These are phyloP conservation scores for Sebastes kiyomatsui DNA, from an alignment of 2,797 vertebrate genomes.

Conservation along the genomic window DNA sequence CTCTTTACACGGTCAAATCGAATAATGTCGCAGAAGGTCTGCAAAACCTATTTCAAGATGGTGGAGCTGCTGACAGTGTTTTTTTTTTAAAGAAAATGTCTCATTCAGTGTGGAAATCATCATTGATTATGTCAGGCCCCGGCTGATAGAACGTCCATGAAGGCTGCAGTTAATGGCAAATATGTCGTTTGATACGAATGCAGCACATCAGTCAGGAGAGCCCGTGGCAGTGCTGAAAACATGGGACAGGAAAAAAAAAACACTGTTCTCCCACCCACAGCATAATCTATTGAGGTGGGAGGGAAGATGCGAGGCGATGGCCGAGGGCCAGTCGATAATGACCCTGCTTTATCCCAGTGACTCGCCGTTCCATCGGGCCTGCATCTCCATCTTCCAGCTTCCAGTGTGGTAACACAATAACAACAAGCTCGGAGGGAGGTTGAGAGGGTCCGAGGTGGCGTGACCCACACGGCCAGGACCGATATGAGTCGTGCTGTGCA, in stretches of 20 bases:
- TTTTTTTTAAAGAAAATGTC: slow-evolving; percentile 19
- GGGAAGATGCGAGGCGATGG: slow-evolving; percentile 27
- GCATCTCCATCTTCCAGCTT: slow-evolving; percentile 33
- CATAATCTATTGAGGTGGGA: slow-evolving; percentile 40
- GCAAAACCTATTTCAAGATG: slow-evolving; percentile 19
- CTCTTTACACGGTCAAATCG: slow-evolving; percentile 45
- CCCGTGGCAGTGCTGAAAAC: slow-evolving; percentile 44
- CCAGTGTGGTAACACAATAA: slow-evolving; percentile 7
- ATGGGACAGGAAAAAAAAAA: background rate
- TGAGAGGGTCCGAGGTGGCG: background rate
- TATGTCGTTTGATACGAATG: slow-evolving; percentile 15
- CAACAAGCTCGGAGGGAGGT: slow-evolving; percentile 9
- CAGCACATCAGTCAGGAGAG: slow-evolving; percentile 27
- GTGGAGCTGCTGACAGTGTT: slow-evolving; percentile 6
- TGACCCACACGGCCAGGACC: background rate
- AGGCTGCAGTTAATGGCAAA: slow-evolving; percentile 55
- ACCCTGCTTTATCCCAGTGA: slow-evolving; percentile 43
- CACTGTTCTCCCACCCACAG: slow-evolving; percentile 9
- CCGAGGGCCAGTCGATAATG: slow-evolving; percentile 59
- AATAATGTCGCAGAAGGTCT: slow-evolving; percentile 38
- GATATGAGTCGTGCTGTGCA: slow-evolving; percentile 12
- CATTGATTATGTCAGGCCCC: slow-evolving; percentile 50
- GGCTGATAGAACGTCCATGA: slow-evolving; percentile 31
- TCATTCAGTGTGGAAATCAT: slow-evolving; percentile 19
- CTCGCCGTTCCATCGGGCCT: slow-evolving; percentile 1